Conservation (phyloP, 2,113 vertebrate species). For the Oncorhynchus mykiss region DNA sequence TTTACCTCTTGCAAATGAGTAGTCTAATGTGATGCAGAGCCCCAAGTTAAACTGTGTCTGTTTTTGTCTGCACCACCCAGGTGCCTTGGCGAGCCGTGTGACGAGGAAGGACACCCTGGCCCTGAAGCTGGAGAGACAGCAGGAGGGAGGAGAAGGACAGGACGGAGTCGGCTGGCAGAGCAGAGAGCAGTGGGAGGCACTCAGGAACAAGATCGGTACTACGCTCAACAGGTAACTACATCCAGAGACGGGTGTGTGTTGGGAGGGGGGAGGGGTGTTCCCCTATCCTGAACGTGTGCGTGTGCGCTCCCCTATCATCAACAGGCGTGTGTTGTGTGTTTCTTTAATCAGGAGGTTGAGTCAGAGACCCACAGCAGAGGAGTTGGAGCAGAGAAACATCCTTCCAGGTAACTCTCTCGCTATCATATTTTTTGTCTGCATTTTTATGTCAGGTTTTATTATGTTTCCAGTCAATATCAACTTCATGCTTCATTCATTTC, state of each 20-base stretch:
- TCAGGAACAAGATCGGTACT: slow-evolving; percentile 85
- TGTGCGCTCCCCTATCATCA: background rate
- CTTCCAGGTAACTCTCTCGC: slow-evolving; percentile 79
- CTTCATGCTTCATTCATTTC: too few relatives aligned
- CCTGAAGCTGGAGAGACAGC: slow-evolving; percentile 81
- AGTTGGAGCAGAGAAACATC: slow-evolving; percentile 95
- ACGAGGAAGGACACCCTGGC: slow-evolving; percentile 93
- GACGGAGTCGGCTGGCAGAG: slow-evolving; percentile 76
- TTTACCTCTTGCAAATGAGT: too few relatives aligned
- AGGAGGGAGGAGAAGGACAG: slow-evolving; percentile 27
- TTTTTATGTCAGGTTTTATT: slow-evolving; percentile 63
- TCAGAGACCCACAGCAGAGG: slow-evolving; percentile 89
- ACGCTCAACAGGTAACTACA: slow-evolving; percentile 81
- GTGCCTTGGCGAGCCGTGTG: slow-evolving; percentile 85
- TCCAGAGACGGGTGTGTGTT: too few relatives aligned
- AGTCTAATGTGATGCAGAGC: background rate
- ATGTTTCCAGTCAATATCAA: background rate
- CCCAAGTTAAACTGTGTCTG: background rate
- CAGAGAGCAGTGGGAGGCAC: slow-evolving; percentile 87
- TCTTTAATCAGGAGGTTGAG: slow-evolving; percentile 82
- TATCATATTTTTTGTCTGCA: background rate
- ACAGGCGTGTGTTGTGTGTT: background rate
- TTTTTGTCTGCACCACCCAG: slow-evolving; percentile 57
- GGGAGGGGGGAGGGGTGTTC: too few relatives aligned
- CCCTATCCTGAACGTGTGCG: background rate